These are phyloP conservation scores for Andrena minutula DNA, from an alignment of 2,888 invertebrate genomes.

Conservation along the genomic window DNA sequence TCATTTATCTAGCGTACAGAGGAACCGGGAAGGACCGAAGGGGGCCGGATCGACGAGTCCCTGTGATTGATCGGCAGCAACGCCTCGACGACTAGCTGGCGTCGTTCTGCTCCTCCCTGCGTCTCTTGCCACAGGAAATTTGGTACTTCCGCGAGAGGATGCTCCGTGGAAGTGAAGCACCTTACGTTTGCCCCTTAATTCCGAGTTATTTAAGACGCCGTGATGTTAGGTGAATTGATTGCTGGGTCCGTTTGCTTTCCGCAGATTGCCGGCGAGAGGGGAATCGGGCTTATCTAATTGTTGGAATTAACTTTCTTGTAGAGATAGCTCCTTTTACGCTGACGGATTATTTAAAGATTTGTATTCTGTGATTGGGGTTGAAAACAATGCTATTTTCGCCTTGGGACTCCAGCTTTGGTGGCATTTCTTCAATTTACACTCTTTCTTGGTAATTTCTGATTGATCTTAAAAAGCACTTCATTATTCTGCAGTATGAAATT, in stretches of 20 bases:
- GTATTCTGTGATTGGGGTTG: too few species aligned
- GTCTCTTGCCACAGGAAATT: slow-evolving; percentile 62
- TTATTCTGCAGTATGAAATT: too few species aligned
- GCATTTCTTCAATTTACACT: too few species aligned
- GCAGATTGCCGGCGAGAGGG: too few species aligned
- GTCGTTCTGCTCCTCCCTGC: slow-evolving; percentile 56
- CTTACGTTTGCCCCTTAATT: slow-evolving; percentile 9
- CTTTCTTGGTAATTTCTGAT: too few species aligned
- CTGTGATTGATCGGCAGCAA: slow-evolving; percentile 72
- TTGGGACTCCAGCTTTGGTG: too few species aligned
- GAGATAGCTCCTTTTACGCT: too few species aligned
- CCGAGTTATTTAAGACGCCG: background rate
- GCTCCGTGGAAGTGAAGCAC: background rate
- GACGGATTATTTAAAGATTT: too few species aligned
- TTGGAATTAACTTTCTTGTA: too few species aligned
- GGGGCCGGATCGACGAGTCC: slow-evolving; percentile 69
- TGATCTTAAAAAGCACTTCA: too few species aligned
- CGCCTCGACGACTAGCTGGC: slow-evolving; percentile 73
- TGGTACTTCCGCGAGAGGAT: slow-evolving; percentile 60
- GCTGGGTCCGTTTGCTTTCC: background rate
- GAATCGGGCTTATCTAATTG: too few species aligned
- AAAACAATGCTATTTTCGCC: too few species aligned
- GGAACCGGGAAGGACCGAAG: slow-evolving; percentile 50
- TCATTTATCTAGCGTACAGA: slow-evolving; percentile 68
- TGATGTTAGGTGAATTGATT: slow-evolving; percentile 30